phyloP scores from a whole-genome alignment of 37 sponge, comb jelly and placozoan genomes.

The Amphimedon queenslandica region DNA sequence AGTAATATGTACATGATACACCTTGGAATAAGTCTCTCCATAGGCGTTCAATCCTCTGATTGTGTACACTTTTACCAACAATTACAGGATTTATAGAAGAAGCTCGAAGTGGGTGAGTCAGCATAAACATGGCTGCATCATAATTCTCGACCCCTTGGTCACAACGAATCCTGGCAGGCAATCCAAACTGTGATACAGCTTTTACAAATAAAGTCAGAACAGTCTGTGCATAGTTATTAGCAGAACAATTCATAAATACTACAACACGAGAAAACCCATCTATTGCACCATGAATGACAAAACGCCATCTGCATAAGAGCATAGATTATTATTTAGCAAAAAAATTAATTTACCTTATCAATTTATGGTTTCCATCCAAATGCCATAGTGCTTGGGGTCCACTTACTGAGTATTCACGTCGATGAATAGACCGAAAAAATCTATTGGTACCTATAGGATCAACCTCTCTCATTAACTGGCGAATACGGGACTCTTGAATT shows the following conservation, averaged over 20 bases:
- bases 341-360: too few relatives aligned
- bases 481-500: not conserved
- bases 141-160: constrained; percentile 45
- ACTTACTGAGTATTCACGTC: constrained; percentile 22
- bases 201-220: constrained; percentile 10
- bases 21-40: constrained; percentile 41
- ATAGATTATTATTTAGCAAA: not conserved
- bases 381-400: constrained; percentile 51
- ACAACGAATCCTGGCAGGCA: constrained; percentile 32
- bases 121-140: constrained; percentile 30
- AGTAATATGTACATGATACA: constrained; percentile 8
- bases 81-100: constrained; percentile 30
- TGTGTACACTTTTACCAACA: constrained; percentile 40
- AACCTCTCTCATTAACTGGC: not conserved
- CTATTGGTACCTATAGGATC: constrained; percentile 4
- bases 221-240: constrained; percentile 31
- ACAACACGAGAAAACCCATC: constrained; percentile 48
- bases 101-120: constrained; percentile 36
- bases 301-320: constrained; percentile 37
- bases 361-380: constrained; percentile 56
- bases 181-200: constrained; percentile 21
- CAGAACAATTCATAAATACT: constrained; percentile 6
- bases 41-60: constrained; percentile 34
- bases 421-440: not conserved
- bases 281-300: constrained; percentile 41